phyloP scores from a whole-genome alignment of 2,797 vertebrate species.

The Harpagifer antarcticus region DNA sequence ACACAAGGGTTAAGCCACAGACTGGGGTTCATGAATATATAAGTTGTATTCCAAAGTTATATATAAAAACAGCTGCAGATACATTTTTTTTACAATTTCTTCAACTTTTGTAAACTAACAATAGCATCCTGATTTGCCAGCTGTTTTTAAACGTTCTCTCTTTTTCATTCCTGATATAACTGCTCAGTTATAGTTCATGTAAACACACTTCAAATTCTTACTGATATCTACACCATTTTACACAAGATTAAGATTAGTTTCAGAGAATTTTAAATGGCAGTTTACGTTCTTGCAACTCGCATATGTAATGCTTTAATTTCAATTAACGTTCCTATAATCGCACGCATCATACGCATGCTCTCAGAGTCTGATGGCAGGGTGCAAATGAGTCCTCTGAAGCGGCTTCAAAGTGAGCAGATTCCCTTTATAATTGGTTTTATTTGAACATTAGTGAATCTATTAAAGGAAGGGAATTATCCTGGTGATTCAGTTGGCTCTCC shows the following conservation, averaged over 20 bases:
- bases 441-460: constrained; percentile 47
- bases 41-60: too few species aligned
- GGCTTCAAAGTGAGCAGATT: constrained; percentile 27
- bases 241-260: not conserved
- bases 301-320: not conserved
- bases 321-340: too few species aligned
- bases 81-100: too few species aligned
- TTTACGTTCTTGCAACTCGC: not conserved
- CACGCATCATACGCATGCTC: too few species aligned
- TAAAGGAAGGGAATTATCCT: constrained; percentile 35
- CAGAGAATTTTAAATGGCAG: not conserved
- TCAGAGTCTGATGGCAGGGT: not conserved
- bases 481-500: constrained; percentile 42
- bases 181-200: not conserved
- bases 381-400: constrained; percentile 19
- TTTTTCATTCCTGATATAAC: too few species aligned
- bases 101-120: too few species aligned
- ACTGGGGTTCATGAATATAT: too few species aligned
- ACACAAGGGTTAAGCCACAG: too few species aligned
- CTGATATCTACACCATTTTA: not conserved
- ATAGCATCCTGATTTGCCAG: too few species aligned
- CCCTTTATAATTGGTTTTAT: constrained; percentile 40
- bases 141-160: too few species aligned
- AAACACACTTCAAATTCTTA: not conserved
- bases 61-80: too few species aligned